Evolutionary conservation across 2,113 vertebrate species (phyloP), one percentile per base, ranked within the genome.

Genomic region (Dasyprocta punctata): DNA sequence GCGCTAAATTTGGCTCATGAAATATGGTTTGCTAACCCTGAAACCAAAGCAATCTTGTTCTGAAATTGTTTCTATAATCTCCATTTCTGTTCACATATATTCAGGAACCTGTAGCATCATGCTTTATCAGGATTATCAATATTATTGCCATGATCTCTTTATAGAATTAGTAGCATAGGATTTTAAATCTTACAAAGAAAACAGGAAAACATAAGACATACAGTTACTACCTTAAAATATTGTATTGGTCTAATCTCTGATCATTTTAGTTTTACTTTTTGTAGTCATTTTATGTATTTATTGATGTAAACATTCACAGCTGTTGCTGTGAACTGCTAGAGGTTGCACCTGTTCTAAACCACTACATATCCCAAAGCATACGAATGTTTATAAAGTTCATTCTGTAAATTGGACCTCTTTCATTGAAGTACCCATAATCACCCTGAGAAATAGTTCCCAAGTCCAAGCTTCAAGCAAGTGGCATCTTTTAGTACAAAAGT

Each of bases 131-230:
- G 3, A 7, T 88, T 94, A 73, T 65, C 7, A 54, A n/a, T 92
- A 47, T 41, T 58, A 22, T 49, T 86, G 0, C 6, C 16, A 54
- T 77, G 5, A 10, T 26, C 20, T 71, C 36, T 78, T 52, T 54
- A 84, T 52, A 82, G 24, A 61, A 90, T 20, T 30, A 11, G 7
- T 38, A 10, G 2, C 17, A 92, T 14, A 54, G 56, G 16, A 81
- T 52, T 86, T 96, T 81, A 94, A 90, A 69, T 61, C 67, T 82
- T 41, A 13, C 10, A 58, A 38, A 83, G 47, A 30, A 63, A 96
- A n/a, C 17, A 75, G 20, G 24, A 75, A 73, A 63, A 44, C 41
- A 41, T 47, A 69, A 36, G 81, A 63, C 4, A 28, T 26, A 49
- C 13, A 1, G 1, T 89, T 86, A 44, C 13, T 65, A 28, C 11